Conservation (phyloP, 2,888 invertebrate species). For the Agrochola litura region DNA sequence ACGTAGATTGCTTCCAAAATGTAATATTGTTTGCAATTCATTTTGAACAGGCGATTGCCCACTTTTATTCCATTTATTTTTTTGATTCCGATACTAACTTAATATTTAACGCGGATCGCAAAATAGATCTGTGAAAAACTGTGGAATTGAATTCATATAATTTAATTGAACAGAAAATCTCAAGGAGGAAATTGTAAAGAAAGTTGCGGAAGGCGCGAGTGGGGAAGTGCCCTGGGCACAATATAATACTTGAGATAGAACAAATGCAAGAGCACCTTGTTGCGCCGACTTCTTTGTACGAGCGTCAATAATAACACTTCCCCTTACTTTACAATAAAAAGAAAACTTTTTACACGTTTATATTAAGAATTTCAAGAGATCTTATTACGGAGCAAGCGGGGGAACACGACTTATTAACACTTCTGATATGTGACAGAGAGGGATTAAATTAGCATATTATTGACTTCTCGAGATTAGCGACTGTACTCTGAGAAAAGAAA, state of each 20-base stretch:
- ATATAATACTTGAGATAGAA: conserved; percentile 84
- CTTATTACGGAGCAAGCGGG: conserved; percentile 37
- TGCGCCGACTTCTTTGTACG: conserved; percentile 78
- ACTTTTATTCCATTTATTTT: conserved; percentile 85
- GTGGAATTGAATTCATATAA: conserved; percentile 83
- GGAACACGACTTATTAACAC: conserved; percentile 57
- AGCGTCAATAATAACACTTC: conserved; percentile 81
- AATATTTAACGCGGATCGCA: conserved; percentile 78
- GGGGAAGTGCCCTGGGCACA: conserved; percentile 80
- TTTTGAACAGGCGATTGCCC: conserved; percentile 88
- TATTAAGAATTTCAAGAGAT: conserved; percentile 55
- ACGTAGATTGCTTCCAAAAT: conserved; percentile 90
- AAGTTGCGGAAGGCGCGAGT: conserved; percentile 81
- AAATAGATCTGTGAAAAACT: conserved; percentile 79
- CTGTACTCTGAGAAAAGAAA: conserved; percentile 51
- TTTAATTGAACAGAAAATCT: conserved; percentile 85
- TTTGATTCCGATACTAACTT: conserved; percentile 83
- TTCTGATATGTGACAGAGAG: conserved; percentile 54
- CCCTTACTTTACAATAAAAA: conserved; percentile 71
- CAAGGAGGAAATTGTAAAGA: conserved; percentile 82
- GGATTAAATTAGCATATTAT: conserved; percentile 65
- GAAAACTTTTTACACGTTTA: conserved; percentile 62
- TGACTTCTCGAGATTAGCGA: conserved; percentile 64
- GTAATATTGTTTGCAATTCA: conserved; percentile 90
- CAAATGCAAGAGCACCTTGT: conserved; percentile 82